Conservation (phyloP, 2,888 invertebrate genomes). For the Sthenelais limicola region DNA sequence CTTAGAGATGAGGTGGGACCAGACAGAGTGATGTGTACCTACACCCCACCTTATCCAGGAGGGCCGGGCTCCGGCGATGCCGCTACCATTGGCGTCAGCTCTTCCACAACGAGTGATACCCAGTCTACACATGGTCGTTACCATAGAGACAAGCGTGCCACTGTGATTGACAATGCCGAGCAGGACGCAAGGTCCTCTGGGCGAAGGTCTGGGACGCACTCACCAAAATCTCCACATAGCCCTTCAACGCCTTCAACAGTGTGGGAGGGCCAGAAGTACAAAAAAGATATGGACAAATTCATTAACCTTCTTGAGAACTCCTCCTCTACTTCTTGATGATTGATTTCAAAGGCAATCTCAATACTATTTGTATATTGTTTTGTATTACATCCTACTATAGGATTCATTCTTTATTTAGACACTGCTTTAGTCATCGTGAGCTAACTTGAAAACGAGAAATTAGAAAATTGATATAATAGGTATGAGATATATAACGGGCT, state of each 20-base stretch:
- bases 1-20: constrained; percentile 3
- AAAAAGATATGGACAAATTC: constrained; percentile 28
- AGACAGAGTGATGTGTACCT: background rate
- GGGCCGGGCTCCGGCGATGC: constrained; percentile 7
- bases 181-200: background rate
- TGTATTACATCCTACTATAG: too few species aligned
- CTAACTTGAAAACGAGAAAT: too few species aligned
- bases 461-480: too few species aligned
- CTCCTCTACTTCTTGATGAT: constrained; percentile 35
- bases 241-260: background rate
- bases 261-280: background rate
- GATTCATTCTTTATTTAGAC: too few species aligned
- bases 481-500: too few species aligned
- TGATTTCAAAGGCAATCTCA: too few species aligned
- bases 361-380: too few species aligned
- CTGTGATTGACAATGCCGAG: constrained; percentile 10
- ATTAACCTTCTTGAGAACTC: constrained; percentile 37
- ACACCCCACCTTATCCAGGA: background rate
- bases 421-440: too few species aligned
- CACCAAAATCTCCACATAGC: background rate
- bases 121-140: background rate
- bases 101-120: constrained; percentile 19
- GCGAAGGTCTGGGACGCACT: background rate
- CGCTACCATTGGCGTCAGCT: constrained; percentile 21
- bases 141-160: constrained; percentile 11